These are phyloP conservation scores for Agonopterix heracliana DNA, from an alignment of 2,888 invertebrate species.

Conservation along the genomic window DNA sequence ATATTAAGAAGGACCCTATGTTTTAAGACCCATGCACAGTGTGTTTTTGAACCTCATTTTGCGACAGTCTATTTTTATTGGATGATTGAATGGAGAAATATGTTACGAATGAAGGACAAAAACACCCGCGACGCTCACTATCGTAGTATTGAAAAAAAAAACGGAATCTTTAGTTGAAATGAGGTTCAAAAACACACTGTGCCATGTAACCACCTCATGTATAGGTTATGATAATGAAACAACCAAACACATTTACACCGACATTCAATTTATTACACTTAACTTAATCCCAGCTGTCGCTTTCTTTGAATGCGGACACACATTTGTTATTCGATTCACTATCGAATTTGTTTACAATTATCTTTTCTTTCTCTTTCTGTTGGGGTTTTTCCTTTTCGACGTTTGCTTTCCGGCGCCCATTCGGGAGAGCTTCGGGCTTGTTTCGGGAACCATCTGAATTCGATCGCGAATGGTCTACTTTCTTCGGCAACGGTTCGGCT, in stretches of 20 bases:
- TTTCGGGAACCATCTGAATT: conserved; percentile 20
- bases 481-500: conserved; percentile 46
- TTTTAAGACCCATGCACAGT: too few relatives aligned
- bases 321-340: conserved; percentile 35
- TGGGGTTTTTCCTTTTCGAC: conserved; percentile 9
- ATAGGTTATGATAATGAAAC: conserved; percentile 4
- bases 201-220: too few relatives aligned
- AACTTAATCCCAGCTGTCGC: conserved; percentile 60
- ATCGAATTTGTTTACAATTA: conserved; percentile 37
- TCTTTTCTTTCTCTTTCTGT: conserved; percentile 14
- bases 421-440: conserved; percentile 22
- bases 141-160: too few relatives aligned
- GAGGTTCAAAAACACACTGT: too few relatives aligned
- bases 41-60: too few relatives aligned
- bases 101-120: too few relatives aligned
- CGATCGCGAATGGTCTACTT: conserved; percentile 27
- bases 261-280: conserved; percentile 17
- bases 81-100: too few relatives aligned
- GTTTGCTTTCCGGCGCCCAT: conserved; percentile 31
- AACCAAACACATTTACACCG: conserved; percentile 18
- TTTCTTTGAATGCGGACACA: conserved; percentile 59
- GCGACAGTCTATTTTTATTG: too few relatives aligned
- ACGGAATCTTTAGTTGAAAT: too few relatives aligned
- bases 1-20: too few relatives aligned
- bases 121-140: too few relatives aligned